Evolutionary conservation across 2,888 invertebrate genomes (phyloP), one percentile per base, ranked within the genome.

Genomic region (Orthosia cruda): DNA sequence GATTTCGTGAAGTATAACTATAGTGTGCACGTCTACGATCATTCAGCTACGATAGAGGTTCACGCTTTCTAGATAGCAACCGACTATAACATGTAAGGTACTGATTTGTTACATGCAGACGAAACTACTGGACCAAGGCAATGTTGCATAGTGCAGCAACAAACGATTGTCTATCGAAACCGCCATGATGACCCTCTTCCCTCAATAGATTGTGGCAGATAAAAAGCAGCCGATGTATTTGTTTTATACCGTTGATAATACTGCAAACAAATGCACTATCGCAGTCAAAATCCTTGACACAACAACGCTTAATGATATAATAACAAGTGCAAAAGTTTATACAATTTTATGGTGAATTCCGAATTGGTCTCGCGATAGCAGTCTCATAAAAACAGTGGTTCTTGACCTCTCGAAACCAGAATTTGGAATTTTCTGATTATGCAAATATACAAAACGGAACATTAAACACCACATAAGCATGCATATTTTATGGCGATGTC

Each of bases 351-450:
- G 23, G 40, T 26, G 18, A 40, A 54, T 59, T 55, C 67, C 59
- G 40, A 47, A 55, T 75, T 71, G 20, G 59, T 18, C 64, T 65
- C 54, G 49, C 40, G 50, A 69, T 49, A 23, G 62, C 62, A 49
- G 16, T 55, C 57, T 58, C n/a, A 54, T 64, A 54, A 65, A 64
- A 64, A 45, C 50, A 26, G 52, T 57, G 80, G 67, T 52, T 65
- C 58, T 83, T 83, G 83, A 83, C 83, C 83, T 68, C 52, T 71
- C 52, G 23, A 50, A 83, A 80, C 76, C 55, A 58, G 72, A 81
- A 68, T 81, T 63, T 13, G 12, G 71, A 52, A 45, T 64, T 67
- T 66, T 50, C 52, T 45, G 20, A 65, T 70, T 82, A 83, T 82
- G 83, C 67, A 67, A 83, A 80, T 76, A 7, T n/a, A 47, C 13